Evolutionary conservation across 2,888 invertebrate species (phyloP), one percentile per base, ranked within the genome.

Genomic region (Agrotis clavis): DNA sequence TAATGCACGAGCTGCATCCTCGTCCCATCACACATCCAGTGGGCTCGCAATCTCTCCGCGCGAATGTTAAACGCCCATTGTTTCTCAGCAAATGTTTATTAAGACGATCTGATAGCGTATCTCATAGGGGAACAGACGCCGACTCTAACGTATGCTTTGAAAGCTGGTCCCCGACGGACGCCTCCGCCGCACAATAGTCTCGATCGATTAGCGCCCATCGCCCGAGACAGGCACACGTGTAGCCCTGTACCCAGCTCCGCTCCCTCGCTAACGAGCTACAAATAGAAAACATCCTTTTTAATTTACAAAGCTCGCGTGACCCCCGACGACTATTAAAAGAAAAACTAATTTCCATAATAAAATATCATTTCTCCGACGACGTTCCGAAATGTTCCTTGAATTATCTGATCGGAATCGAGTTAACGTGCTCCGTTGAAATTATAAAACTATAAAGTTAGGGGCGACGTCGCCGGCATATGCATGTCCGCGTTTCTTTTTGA

Each of bases 261-360:
- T 87, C 88, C 89, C 90, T 90, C 89, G 88, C 92, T 92, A 94
- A 94, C 92, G 90, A 94, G 90, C 86, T 87, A 88, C 88, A 87
- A 91, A 92, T 89, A 88, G 89, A 89, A 91, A 89, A 90, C 90
- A 91, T 93, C 91, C 85, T 86, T 91, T 94, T 92, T 94, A 94
- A 85, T 87, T 93, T 91, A 88, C 87, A 85, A 83, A 75, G 74
- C 82, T 96, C 92, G 95, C 95, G 96, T 95, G 95, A 92, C 90
- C 90, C 87, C 86, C 87, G 86, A 87, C 89, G 88, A 89, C 93
- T 94, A 93, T 95, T 95, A 95, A 95, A 96, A 95, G 91, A 94
- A 94, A 93, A 94, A 93, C 94, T 93, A 94, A 95, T 96, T 94
- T 94, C 92, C 94, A 95, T 95, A 95, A 93, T 93, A 92, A 94